A percentile compares a stretch with the other conserved stretches of the same genome.
phyloP scores from a whole-genome alignment of 2,797 vertebrate species.

The Podarcis lilfordi region DNA sequence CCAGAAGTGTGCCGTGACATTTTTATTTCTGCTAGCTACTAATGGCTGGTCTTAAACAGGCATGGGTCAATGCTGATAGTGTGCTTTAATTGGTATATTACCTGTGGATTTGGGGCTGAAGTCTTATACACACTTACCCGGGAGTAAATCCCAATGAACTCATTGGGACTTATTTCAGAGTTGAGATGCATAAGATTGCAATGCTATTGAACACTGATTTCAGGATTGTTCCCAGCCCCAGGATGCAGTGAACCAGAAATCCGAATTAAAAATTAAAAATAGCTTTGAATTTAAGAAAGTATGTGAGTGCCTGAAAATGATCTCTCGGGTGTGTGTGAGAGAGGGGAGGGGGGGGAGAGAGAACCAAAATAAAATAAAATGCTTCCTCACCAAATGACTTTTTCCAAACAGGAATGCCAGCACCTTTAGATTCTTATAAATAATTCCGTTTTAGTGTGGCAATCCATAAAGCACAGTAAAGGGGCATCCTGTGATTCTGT shows the following conservation, averaged over 20 bases:
- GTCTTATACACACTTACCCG: background rate
- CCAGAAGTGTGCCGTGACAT: background rate
- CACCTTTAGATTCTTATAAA: conserved; percentile 40
- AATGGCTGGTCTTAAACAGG: background rate
- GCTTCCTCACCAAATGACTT: conserved; percentile 20
- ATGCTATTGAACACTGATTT: too few species aligned
- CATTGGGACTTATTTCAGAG: background rate
- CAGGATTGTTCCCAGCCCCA: background rate
- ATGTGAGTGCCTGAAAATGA: background rate
- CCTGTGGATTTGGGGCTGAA: background rate
- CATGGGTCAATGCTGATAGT: background rate
- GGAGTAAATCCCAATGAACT: background rate
- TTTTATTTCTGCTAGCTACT: background rate
- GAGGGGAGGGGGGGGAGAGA: background rate
- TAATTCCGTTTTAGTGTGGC: conserved; percentile 46
- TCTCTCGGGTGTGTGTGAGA: background rate
- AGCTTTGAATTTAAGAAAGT: background rate
- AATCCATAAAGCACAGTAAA: conserved; percentile 36
- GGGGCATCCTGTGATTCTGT: conserved; percentile 11
- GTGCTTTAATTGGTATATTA: background rate
- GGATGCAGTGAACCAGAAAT: background rate
- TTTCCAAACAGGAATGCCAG: conserved; percentile 36
- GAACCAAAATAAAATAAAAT: conserved; percentile 27
- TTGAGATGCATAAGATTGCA: too few species aligned
- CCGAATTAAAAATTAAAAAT: background rate